Percentiles rank a stretch among this genome's conserved stretches.
Conservation (phyloP, 2,888 invertebrate genomes). For the Scrobipalpa costella region DNA sequence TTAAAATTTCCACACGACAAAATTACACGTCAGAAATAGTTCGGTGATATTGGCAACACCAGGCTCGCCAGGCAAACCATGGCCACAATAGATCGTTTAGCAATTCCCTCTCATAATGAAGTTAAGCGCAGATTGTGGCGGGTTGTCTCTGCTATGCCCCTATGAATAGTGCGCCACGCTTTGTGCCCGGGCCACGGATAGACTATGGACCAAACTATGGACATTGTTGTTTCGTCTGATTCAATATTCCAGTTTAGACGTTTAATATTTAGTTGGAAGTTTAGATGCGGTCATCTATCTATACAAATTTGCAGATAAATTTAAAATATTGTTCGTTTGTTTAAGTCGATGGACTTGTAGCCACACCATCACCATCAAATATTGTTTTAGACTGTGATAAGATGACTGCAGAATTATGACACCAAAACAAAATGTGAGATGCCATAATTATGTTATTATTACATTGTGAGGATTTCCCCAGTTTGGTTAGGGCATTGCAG, state of each 20-base stretch:
- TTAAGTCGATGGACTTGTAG: no score
- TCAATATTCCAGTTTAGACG: conserved; percentile 50
- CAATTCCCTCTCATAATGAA: conserved; percentile 76
- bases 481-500: no score
- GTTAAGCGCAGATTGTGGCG: conserved; percentile 74
- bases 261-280: not conserved
- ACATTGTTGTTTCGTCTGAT: conserved; percentile 41
- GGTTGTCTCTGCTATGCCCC: conserved; percentile 43
- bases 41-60: not conserved
- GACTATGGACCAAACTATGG: not conserved
- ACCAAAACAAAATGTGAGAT: no score
- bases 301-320: not conserved
- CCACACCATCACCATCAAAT: no score
- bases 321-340: no score
- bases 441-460: no score
- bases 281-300: not conserved
- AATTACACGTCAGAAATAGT: no score
- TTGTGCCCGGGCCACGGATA: conserved; percentile 33
- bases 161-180: conserved; percentile 52
- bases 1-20: no score
- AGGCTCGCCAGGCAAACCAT: conserved; percentile 13
- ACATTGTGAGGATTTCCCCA: no score
- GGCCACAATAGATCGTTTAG: conserved; percentile 49
- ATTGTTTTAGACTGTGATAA: no score
- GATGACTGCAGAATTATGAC: no score